A percentile compares a stretch with the other conserved stretches of the same genome.
These are phyloP conservation scores for Brachyhypopomus gauderio DNA, from an alignment of 2,113 vertebrate genomes.

Conservation along the genomic window DNA sequence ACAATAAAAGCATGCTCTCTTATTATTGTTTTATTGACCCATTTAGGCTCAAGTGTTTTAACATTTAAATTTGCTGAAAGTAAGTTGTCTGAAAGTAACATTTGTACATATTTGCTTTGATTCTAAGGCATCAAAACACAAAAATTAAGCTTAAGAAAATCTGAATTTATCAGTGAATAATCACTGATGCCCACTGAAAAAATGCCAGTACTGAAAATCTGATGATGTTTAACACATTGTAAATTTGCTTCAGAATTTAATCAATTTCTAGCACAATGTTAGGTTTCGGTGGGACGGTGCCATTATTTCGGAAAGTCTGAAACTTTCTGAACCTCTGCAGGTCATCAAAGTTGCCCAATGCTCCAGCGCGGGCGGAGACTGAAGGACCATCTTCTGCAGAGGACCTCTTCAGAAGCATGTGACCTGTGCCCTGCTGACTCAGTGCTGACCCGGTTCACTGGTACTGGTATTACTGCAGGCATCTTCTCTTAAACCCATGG, in stretches of 20 bases:
- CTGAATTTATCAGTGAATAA: too few species aligned
- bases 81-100: too few species aligned
- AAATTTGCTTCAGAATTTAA: background rate
- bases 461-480: background rate
- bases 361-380: constrained; percentile 80
- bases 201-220: background rate
- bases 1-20: background rate
- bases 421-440: constrained; percentile 59
- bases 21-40: too few species aligned
- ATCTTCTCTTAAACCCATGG: background rate
- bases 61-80: too few species aligned
- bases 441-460: background rate
- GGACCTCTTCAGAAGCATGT: constrained; percentile 85
- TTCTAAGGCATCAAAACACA: too few species aligned
- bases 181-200: too few species aligned
- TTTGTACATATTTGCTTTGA: too few species aligned
- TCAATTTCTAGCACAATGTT: background rate
- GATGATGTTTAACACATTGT: background rate
- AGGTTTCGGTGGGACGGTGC: too few species aligned
- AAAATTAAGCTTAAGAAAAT: too few species aligned
- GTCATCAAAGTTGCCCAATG: constrained; percentile 87
- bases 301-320: too few species aligned
- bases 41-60: too few species aligned
- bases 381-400: constrained; percentile 78
- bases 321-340: constrained; percentile 62